Conservation (phyloP, 30 jellyfish, hydroid and myxozoan genomes). For the Aurelia coerulea region DNA sequence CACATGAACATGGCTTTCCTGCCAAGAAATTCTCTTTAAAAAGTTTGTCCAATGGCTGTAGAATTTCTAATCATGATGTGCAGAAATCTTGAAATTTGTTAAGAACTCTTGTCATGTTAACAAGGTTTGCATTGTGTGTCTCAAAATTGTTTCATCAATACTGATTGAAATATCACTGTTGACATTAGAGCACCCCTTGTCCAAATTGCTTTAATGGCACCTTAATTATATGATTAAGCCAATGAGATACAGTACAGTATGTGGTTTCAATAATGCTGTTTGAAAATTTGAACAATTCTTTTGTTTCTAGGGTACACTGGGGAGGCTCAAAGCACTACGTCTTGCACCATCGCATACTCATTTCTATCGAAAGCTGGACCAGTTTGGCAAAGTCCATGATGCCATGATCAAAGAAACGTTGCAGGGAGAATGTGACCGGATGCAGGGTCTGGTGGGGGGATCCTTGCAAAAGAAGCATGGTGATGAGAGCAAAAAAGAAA, state of each 20-base stretch:
- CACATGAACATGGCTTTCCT: no score
- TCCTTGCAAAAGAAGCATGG: background rate
- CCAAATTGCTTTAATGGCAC: background rate
- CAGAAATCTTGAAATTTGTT: no score
- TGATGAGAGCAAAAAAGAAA: background rate
- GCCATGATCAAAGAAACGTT: background rate
- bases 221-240: background rate
- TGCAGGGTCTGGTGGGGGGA: background rate
- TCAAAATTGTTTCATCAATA: no score
- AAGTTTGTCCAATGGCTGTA: no score
- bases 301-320: conserved; percentile 24
- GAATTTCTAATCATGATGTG: no score
- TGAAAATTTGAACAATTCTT: background rate
- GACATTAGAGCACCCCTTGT: no score
- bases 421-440: background rate
- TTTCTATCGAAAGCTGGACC: conserved; percentile 11
- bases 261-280: background rate
- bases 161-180: no score
- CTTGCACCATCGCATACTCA: conserved; percentile 31
- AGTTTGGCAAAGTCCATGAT: conserved; percentile 27
- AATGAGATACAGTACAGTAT: background rate
- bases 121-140: no score
- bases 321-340: conserved; percentile 11
- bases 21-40: no score
- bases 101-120: no score